Evolutionary conservation across 2,113 vertebrate genomes (phyloP), one percentile per base, ranked within the genome.

Genomic region (Poeciliopsis turrubarensis): DNA sequence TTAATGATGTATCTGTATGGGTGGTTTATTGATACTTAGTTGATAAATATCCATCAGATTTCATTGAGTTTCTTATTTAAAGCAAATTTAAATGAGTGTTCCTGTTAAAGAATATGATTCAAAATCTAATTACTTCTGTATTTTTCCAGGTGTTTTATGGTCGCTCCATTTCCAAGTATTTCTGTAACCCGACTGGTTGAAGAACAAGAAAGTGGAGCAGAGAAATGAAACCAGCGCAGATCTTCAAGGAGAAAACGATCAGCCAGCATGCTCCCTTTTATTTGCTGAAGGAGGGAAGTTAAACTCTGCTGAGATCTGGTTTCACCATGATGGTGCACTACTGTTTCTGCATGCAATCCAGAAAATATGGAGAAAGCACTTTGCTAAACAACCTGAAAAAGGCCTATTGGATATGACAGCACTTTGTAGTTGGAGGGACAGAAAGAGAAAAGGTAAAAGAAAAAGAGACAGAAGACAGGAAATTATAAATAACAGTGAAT

Each of bases 351-450:
- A 62, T 11, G 57, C n/a, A 47, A 34, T 12, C 30, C n/a, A 84
- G n/a, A 61, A 41, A 67, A 34, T 57, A 57, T 34, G 1, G 14
- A 77, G 47, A 30, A 37, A 13, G 57, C 60, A 65, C 6, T 47
- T 54, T 67, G 57, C 47, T 34, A 31, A 74, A 65, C 47, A 72
- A 8, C 37, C 31, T 37, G 15, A 80, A 61, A 11, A 72, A 80
- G 27, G 47, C 60, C 29, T 71, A 67, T 64, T 69, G 84, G 82
- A 91, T 75, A 85, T 92, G 71, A 89, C 62, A 62, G 27, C 13
- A 3, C 29, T 19, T 63, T 0, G 17, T 19, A 5, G 17, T 32
- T 32, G 3, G 27, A 41, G 61, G 51, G 8, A 70, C 9, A 65
- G 63, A 37, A 71, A 39, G 27, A 66, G 32, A 14, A 63, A 26